A percentile compares a stretch with the other conserved stretches of the same genome.
phyloP scores from a whole-genome alignment of 2,797 vertebrate species.

The Acomys russatus region DNA sequence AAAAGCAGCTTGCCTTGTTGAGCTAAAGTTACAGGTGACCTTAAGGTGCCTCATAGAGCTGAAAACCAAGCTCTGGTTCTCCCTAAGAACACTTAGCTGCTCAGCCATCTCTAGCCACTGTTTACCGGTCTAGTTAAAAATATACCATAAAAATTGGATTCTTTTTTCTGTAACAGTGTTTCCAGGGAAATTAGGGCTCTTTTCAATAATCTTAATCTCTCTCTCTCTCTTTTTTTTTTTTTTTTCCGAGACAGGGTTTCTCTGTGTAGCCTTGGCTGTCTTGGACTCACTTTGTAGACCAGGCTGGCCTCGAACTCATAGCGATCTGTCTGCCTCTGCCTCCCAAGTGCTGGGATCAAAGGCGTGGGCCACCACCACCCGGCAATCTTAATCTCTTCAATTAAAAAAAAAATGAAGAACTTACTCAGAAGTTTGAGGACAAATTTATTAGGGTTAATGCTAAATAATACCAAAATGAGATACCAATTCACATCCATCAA shows the following conservation, averaged over 20 bases:
- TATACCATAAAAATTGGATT: too few species aligned
- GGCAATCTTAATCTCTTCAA: not conserved
- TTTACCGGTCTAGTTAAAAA: not conserved
- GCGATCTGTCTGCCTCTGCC: too few species aligned
- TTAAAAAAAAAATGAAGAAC: not conserved
- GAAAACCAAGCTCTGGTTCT: not conserved
- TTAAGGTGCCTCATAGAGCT: not conserved
- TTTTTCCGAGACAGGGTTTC: too few species aligned
- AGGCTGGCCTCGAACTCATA: too few species aligned
- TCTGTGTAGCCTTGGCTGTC: too few species aligned
- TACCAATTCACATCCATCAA: not conserved
- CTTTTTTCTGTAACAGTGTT: not conserved
- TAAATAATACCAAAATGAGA: constrained; percentile 31
- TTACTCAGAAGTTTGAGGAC: not conserved
- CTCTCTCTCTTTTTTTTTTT: too few species aligned
- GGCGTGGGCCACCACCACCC: too few species aligned
- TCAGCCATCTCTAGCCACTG: not conserved
- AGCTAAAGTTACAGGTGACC: not conserved
- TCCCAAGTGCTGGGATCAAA: too few species aligned
- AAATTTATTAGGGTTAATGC: not conserved
- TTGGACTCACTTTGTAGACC: too few species aligned
- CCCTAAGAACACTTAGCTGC: not conserved
- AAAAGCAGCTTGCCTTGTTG: not conserved
- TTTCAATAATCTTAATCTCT: too few species aligned
- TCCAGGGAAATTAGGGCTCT: not conserved